Conservation (phyloP, 2,888 invertebrate species). For the Bimastos eiseni region DNA sequence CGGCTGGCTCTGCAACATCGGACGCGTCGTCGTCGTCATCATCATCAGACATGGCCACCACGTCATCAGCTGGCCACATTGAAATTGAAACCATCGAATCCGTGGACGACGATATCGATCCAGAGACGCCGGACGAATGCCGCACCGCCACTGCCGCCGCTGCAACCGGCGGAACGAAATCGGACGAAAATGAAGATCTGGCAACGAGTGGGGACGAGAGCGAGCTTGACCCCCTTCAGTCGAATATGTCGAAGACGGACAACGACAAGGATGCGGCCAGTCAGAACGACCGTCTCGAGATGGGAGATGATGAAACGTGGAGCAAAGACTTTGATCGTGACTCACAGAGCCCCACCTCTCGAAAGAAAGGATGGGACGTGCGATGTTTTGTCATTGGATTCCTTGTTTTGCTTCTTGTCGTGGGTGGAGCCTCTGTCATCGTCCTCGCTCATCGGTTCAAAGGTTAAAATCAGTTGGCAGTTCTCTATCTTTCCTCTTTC, state of each 20-base stretch:
- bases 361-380: constrained; percentile 39
- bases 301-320: constrained; percentile 33
- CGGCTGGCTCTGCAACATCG: neutral
- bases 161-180: neutral
- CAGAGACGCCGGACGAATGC: constrained; percentile 14
- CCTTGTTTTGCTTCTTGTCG: constrained; percentile 35
- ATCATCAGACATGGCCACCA: constrained; percentile 2
- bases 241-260: constrained; percentile 22
- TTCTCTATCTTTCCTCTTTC: neutral
- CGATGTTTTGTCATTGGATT: constrained; percentile 38
- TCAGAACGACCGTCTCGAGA: neutral
- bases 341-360: constrained; percentile 30
- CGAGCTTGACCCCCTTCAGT: neutral
- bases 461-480: constrained; percentile 32
- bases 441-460: constrained; percentile 37
- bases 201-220: neutral
- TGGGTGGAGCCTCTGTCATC: constrained; percentile 37
- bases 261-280: neutral
- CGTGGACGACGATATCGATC: constrained; percentile 15
- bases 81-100: constrained; percentile 20
- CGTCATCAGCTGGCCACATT: neutral
- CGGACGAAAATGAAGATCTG: neutral
- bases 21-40: neutral
- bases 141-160: neutral
- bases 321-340: constrained; percentile 37